phyloP scores from a whole-genome alignment of 1,140 invertebrate species.

The Heterodera carotae region DNA sequence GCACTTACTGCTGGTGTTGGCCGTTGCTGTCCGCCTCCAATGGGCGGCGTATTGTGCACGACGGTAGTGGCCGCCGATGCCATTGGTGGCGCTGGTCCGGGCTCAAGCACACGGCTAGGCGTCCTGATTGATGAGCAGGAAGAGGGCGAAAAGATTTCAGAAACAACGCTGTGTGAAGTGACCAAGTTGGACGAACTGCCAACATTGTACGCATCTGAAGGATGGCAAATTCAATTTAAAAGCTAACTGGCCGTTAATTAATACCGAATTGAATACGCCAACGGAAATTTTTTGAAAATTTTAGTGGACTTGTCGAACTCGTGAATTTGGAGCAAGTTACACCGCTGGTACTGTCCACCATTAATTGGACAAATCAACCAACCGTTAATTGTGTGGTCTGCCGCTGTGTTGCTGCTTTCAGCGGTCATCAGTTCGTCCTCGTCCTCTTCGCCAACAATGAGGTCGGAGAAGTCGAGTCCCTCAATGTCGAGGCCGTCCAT shows the following conservation, averaged over 20 bases:
- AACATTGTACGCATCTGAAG: conserved; percentile 39
- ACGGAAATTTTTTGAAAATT: too few relatives aligned
- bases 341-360: too few relatives aligned
- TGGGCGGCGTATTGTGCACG: not conserved
- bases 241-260: not conserved
- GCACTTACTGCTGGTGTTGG: not conserved
- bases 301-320: too few relatives aligned
- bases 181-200: conserved; percentile 29
- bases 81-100: not conserved
- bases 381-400: conserved; percentile 51
- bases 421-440: conserved; percentile 51
- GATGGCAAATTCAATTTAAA: not conserved
- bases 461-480: conserved; percentile 50
- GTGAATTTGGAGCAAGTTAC: too few relatives aligned
- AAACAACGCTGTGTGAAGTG: not conserved
- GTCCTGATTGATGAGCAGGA: conserved; percentile 60
- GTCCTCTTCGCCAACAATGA: conserved; percentile 59
- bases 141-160: conserved; percentile 51
- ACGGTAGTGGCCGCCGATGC: too few relatives aligned
- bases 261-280: too few relatives aligned
- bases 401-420: conserved; percentile 14
- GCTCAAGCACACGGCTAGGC: conserved; percentile 58
- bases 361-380: too few relatives aligned
- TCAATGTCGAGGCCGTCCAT: conserved; percentile 51
- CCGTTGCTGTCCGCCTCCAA: too few relatives aligned